Conservation (phyloP, 2,113 vertebrate species). For the Barnardius zonarius region DNA sequence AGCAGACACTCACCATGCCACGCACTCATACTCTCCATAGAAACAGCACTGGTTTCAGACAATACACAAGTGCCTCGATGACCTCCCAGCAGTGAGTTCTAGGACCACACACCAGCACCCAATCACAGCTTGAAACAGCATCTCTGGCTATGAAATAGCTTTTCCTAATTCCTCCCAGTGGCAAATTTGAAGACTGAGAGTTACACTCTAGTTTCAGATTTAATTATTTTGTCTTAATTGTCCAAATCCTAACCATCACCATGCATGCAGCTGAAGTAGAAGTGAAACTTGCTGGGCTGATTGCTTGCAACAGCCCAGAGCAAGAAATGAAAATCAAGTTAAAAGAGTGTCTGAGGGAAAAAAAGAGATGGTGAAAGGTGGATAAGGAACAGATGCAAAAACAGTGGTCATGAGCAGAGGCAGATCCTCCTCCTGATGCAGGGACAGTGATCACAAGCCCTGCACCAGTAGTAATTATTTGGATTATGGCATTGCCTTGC, state of each 20-base stretch:
- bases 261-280: background rate
- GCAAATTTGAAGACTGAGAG: background rate
- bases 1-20: fast-evolving
- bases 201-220: background rate
- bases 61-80: background rate
- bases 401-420: background rate
- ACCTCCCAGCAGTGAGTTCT: background rate
- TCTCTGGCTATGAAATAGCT: background rate
- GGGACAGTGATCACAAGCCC: fast-evolving
- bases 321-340: background rate
- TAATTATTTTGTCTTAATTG: background rate
- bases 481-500: background rate
- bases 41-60: background rate
- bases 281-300: background rate
- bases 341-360: background rate
- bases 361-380: background rate
- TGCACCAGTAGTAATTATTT: background rate
- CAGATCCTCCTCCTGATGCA: fast-evolving
- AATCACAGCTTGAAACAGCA: background rate
- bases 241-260: background rate
- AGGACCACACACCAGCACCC: background rate
- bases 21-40: background rate
- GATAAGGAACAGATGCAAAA: background rate
- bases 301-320: background rate
- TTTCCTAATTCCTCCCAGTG: background rate